These are phyloP conservation scores for Tragulus kanchil DNA, from an alignment of 2,113 vertebrate species.

Conservation along the genomic window DNA sequence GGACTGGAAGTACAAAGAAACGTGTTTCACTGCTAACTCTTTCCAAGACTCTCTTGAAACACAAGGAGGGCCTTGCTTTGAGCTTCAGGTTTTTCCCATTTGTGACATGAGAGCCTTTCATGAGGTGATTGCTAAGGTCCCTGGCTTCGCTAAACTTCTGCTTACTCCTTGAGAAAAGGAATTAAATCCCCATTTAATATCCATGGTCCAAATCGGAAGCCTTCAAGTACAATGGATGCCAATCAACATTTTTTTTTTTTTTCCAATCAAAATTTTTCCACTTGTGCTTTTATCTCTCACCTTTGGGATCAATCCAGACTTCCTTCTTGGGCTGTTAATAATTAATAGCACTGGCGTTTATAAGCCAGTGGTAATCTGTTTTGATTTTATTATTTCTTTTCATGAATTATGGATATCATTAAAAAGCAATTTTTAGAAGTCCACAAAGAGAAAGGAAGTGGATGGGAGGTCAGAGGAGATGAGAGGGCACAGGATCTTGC, in stretches of 20 bases:
- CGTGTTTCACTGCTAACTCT: background rate
- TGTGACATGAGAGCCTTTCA: background rate
- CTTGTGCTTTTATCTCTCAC: conserved; percentile 68
- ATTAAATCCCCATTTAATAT: conserved; percentile 17
- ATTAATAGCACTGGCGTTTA: conserved; percentile 71
- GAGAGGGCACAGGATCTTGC: background rate
- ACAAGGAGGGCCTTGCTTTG: background rate
- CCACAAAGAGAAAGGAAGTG: conserved; percentile 55
- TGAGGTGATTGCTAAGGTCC: background rate
- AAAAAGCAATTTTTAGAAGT: conserved; percentile 74
- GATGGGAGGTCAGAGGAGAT: conserved; percentile 65
- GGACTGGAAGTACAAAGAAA: background rate
- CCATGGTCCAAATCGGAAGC: background rate
- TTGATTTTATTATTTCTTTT: conserved; percentile 80
- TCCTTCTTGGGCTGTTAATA: conserved; percentile 77
- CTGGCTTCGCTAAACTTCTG: background rate
- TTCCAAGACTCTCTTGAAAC: background rate
- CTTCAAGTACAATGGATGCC: conserved; percentile 15
- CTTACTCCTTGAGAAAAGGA: background rate
- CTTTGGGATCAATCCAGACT: conserved; percentile 70
- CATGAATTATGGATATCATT: conserved; percentile 81
- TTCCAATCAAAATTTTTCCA: background rate
- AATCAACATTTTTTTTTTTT: background rate
- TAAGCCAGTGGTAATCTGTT: conserved; percentile 75
- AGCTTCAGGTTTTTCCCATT: background rate